Base-by-base conservation (phyloP, 35 echinoderm and acorn worm species). In the Amphiura filiformis region DNA sequence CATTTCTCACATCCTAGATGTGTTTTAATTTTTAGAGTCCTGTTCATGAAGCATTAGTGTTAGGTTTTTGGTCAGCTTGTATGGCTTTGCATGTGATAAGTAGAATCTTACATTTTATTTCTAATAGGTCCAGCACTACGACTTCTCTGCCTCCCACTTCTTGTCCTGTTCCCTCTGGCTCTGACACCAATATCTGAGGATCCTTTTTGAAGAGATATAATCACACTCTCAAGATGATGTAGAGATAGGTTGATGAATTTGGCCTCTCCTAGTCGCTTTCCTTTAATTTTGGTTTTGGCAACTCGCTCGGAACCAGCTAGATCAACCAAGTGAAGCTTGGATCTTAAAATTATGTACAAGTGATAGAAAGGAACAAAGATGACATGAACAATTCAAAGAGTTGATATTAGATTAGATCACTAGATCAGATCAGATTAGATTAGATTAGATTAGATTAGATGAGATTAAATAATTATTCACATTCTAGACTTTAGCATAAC, bases 181-280 rank as follows among this genome's bases (percentile, higher is more conserved):
- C 11, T 86, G 56, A 40, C 64, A 56, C 49, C 84, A 36, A 4
- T 76, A 17, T 47, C 41, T 47, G 4, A 9, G 4, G 41, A 9
- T 17, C 41, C 75, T 32, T 80, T 52, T 28, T 91, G 89, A 31
- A 91, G 36, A 15, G 89, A 82, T 31, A 91, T 86, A 49, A 91
- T 91, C 30, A 91, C 89, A 26, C 89, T 77, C 76, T 91, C 89
- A 38, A 91, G 76, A 76, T 91, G 83, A 81, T 91, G 89, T 32
- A 91, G 83, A 2, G 89, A 91, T 39, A 85, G 56, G 52, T 91
- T 91, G 76, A 91, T 91, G 37, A 77, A 91, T 57, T 91, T 91
- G 40, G 83, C 89, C 41, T 91, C 89, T 39, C 49, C 82, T 1
- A 91, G 89, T 26, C 80, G 89, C 31, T 91, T 31, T 20, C 83